Percentiles rank a stretch among this genome's conserved stretches.
Evolutionary conservation across 2,113 vertebrate genomes (phyloP).

Genomic region (Tupaia chinensis): DNA sequence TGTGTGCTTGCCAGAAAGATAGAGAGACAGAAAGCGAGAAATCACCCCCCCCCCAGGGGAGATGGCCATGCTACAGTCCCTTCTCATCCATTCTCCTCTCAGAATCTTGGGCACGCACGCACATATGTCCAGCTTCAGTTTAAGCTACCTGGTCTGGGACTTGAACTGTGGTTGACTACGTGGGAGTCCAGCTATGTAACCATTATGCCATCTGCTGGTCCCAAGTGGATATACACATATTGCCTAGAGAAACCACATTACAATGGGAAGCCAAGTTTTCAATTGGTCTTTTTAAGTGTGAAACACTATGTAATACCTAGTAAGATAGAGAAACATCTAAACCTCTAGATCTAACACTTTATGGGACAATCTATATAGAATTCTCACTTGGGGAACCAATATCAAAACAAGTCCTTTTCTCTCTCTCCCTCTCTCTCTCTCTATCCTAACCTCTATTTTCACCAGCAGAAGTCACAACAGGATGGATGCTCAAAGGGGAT

Average conservation of each 20-base stretch:
- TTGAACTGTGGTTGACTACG: no score
- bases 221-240: no score
- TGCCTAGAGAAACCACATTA: background rate
- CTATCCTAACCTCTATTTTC: conserved; percentile 1
- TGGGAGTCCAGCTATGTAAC: no score
- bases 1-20: no score
- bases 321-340: background rate
- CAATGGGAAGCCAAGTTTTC: background rate
- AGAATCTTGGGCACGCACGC: no score
- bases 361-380: background rate
- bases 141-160: no score
- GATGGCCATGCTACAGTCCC: no score
- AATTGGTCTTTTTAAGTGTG: conserved; percentile 14
- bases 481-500: background rate
- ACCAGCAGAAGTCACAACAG: conserved; percentile 30
- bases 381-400: conserved; percentile 31
- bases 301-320: background rate
- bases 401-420: conserved; percentile 41
- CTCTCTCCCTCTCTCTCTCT: conserved; percentile 27
- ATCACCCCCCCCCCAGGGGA: no score
- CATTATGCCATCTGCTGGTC: no score
- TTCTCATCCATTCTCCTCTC: no score
- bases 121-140: no score
- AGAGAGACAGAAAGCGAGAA: no score
- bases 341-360: background rate